These are phyloP conservation scores for Podarcis lilfordi DNA, from an alignment of 2,797 vertebrate genomes.

Conservation along the genomic window DNA sequence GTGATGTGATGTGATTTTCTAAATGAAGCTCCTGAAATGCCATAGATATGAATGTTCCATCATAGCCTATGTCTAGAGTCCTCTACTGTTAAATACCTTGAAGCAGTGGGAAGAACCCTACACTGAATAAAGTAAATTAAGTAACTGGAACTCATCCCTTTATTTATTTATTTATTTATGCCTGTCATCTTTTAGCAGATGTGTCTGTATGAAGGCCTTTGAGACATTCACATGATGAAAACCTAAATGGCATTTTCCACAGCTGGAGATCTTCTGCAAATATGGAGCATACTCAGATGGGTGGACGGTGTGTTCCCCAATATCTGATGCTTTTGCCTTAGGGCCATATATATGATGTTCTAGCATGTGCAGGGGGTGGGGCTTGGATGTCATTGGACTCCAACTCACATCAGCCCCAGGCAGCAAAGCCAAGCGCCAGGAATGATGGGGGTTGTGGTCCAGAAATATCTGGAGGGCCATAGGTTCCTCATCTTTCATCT, in stretches of 20 bases:
- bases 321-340: constrained; percentile 15
- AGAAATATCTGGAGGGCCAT: too few species aligned
- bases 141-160: neutral
- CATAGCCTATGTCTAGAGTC: neutral
- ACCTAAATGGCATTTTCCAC: constrained; percentile 33
- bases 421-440: too few species aligned
- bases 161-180: constrained; percentile 4
- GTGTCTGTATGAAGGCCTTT: constrained; percentile 6
- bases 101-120: neutral
- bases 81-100: constrained; percentile 28
- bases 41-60: neutral
- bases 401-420: too few species aligned
- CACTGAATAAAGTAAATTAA: constrained; percentile 3
- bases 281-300: constrained; percentile 15
- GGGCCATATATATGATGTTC: constrained; percentile 34
- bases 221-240: constrained; percentile 35
- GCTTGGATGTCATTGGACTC: too few species aligned
- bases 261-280: constrained; percentile 22
- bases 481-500: too few species aligned
- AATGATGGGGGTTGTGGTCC: too few species aligned
- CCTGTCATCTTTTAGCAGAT: constrained; percentile 4
- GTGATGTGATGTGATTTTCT: constrained; percentile 13
- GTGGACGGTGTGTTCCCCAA: constrained; percentile 32
- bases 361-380: neutral
- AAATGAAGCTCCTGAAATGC: constrained; percentile 33